phyloP scores from a whole-genome alignment of 2,888 invertebrate species.

The Phortica okadai region DNA sequence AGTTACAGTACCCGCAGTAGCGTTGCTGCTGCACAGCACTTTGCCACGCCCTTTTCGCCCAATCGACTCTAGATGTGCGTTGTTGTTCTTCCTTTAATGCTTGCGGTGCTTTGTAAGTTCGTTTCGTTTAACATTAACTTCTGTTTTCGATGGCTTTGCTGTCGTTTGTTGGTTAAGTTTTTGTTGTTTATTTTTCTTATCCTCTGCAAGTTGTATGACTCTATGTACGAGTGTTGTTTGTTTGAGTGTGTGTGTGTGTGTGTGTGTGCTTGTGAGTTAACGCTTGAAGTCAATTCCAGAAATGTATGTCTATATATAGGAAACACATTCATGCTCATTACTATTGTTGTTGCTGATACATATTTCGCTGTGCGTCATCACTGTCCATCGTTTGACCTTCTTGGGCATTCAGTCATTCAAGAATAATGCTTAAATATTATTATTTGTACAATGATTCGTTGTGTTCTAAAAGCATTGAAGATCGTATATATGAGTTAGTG shows the following conservation, averaged over 20 bases:
- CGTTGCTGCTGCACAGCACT: slow-evolving; percentile 13
- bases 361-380: neutral
- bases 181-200: neutral
- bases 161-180: neutral
- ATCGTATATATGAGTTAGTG: neutral
- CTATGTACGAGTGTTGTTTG: too few relatives aligned
- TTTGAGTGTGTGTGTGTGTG: neutral
- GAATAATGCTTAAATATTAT: slow-evolving; percentile 17
- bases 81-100: neutral
- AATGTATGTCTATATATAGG: neutral
- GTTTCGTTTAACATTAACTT: slow-evolving; percentile 55
- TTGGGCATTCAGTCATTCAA: neutral
- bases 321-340: neutral
- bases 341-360: neutral
- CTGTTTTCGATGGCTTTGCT: slow-evolving; percentile 53
- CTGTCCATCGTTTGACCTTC: neutral
- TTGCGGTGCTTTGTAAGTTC: slow-evolving; percentile 44
- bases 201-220: neutral
- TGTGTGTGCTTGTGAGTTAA: slow-evolving; percentile 13
- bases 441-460: slow-evolving; percentile 11
- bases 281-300: neutral
- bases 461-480: neutral
- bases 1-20: slow-evolving; percentile 38
- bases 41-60: neutral
- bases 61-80: neutral